These are phyloP conservation scores for Halcyon senegalensis DNA, from an alignment of 2,113 vertebrate species.

Conservation along the genomic window DNA sequence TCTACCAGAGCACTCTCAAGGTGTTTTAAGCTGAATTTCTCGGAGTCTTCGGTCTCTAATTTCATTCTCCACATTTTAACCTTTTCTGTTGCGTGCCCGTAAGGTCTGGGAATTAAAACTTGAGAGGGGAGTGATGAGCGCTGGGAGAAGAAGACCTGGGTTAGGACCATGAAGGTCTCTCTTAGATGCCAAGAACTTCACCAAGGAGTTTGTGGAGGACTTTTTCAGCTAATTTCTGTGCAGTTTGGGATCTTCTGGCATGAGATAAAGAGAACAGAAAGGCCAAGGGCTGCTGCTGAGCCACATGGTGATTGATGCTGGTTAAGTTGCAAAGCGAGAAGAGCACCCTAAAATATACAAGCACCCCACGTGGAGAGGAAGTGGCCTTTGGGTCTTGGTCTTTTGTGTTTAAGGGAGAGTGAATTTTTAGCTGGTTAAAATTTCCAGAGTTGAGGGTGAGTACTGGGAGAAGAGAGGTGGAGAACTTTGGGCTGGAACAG, in stretches of 20 bases:
- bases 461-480: background rate
- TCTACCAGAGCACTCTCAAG: background rate
- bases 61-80: background rate
- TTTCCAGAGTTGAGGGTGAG: background rate
- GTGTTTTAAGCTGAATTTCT: background rate
- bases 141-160: background rate
- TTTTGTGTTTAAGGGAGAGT: background rate
- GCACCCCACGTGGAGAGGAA: background rate
- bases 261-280: background rate
- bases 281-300: background rate
- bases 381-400: background rate
- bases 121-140: background rate
- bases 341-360: background rate
- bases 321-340: background rate
- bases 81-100: accelerated
- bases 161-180: background rate
- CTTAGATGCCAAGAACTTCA: background rate
- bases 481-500: background rate
- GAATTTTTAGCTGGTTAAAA: background rate
- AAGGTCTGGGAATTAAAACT: background rate
- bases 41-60: background rate
- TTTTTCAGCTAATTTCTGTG: background rate
- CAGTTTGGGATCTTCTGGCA: background rate
- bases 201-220: background rate
- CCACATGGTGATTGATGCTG: background rate